phyloP scores from a whole-genome alignment of 2,797 vertebrate genomes.

The Eulemur albifrons region DNA sequence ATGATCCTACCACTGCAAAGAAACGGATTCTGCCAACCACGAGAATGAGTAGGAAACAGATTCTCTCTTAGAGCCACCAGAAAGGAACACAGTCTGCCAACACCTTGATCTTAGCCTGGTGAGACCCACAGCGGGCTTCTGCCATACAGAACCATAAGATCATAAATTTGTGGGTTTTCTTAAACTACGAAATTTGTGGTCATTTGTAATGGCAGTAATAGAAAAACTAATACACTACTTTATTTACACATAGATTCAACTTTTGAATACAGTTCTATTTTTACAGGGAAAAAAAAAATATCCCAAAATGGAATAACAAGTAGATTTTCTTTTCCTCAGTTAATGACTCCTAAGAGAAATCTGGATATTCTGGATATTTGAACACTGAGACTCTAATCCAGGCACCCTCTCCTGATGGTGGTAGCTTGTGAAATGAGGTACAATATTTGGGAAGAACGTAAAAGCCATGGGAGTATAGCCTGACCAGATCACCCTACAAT shows the following conservation, averaged over 20 bases:
- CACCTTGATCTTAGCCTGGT: not conserved
- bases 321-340: not conserved
- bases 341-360: not conserved
- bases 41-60: not conserved
- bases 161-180: not conserved
- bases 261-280: constrained; percentile 32
- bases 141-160: not conserved
- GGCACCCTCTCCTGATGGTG: not conserved
- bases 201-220: not conserved
- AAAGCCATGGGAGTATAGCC: not conserved
- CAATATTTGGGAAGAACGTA: not conserved
- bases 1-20: not conserved
- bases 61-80: not conserved
- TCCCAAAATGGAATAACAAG: not conserved
- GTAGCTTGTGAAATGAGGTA: not conserved
- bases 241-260: not conserved
- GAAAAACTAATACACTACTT: not conserved
- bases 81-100: not conserved
- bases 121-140: not conserved
- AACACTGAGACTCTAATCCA: not conserved
- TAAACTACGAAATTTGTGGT: not conserved
- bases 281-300: not conserved
- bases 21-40: not conserved
- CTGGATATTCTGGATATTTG: not conserved
- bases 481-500: not conserved